phyloP scores from a whole-genome alignment of 2,113 vertebrate genomes.

The Neotoma lepida region DNA sequence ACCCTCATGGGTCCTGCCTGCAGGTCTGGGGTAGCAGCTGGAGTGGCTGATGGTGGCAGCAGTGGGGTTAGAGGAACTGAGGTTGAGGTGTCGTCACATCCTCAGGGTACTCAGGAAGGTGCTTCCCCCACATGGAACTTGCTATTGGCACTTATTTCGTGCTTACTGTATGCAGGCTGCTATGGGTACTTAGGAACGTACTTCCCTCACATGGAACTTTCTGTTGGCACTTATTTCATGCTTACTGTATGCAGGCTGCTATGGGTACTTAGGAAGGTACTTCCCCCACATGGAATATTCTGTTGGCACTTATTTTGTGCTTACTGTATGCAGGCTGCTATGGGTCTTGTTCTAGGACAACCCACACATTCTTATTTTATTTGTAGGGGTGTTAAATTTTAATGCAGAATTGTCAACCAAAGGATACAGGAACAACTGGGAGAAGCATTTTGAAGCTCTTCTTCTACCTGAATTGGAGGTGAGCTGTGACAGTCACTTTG shows the following conservation, averaged over 20 bases:
- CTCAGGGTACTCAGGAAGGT: no score
- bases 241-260: not conserved
- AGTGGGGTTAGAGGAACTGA: not conserved
- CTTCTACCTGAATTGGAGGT: conserved; percentile 88
- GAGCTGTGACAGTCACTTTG: rapidly evolving
- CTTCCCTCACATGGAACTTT: no score
- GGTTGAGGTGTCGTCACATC: not conserved
- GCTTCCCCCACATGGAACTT: no score
- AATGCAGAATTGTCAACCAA: conserved; percentile 86
- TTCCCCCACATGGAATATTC: no score
- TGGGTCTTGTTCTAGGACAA: not conserved
- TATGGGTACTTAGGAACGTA: no score
- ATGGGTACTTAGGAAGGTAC: no score
- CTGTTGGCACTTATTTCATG: rapidly evolving
- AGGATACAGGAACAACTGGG: conserved; percentile 92
- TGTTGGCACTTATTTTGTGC: rapidly evolving
- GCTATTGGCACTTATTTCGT: no score
- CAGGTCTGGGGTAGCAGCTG: not conserved
- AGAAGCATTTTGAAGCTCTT: conserved; percentile 84
- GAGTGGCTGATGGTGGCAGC: not conserved
- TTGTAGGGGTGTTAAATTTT: conserved; percentile 83
- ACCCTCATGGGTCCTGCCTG: not conserved
- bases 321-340: no score
- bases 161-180: not conserved
- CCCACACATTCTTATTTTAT: not conserved